A percentile compares a stretch with the other conserved stretches of the same genome.
phyloP scores from a whole-genome alignment of 2,797 vertebrate genomes.

The Nannoperca obscura region DNA sequence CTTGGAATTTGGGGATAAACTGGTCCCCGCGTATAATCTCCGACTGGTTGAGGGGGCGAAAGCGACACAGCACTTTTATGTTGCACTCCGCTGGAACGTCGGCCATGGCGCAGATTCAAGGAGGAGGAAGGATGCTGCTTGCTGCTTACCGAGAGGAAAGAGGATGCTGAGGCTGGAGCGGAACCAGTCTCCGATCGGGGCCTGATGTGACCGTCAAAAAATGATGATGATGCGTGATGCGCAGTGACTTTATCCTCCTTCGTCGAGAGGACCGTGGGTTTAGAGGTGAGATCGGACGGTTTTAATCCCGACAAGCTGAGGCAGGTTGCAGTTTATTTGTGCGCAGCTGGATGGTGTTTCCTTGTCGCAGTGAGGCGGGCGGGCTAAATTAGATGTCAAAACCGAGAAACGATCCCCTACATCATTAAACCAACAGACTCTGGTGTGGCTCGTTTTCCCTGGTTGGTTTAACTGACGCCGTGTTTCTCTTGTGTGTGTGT shows the following conservation, averaged over 20 bases:
- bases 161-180: slow-evolving; percentile 63
- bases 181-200: slow-evolving; percentile 33
- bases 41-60: slow-evolving; percentile 93
- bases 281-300: neutral
- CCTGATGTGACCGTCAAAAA: slow-evolving; percentile 46
- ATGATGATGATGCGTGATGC: slow-evolving; percentile 28
- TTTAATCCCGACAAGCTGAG: slow-evolving; percentile 16
- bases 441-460: neutral
- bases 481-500: neutral
- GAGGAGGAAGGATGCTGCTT: slow-evolving; percentile 56
- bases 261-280: neutral
- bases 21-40: slow-evolving; percentile 93
- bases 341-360: slow-evolving; percentile 62
- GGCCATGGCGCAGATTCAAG: slow-evolving; percentile 87
- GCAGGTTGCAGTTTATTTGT: slow-evolving; percentile 14
- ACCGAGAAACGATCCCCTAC: slow-evolving; percentile 62
- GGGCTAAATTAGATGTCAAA: slow-evolving; percentile 58
- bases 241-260: slow-evolving; percentile 14
- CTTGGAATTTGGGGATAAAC: slow-evolving; percentile 92
- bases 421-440: slow-evolving; percentile 60
- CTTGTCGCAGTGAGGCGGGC: slow-evolving; percentile 77
- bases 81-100: slow-evolving; percentile 92
- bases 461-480: neutral
- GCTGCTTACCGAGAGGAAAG: slow-evolving; percentile 32
- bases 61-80: slow-evolving; percentile 96